Conservation (phyloP, 2,888 invertebrate species). For the Ommatoiulus sabulosus region DNA sequence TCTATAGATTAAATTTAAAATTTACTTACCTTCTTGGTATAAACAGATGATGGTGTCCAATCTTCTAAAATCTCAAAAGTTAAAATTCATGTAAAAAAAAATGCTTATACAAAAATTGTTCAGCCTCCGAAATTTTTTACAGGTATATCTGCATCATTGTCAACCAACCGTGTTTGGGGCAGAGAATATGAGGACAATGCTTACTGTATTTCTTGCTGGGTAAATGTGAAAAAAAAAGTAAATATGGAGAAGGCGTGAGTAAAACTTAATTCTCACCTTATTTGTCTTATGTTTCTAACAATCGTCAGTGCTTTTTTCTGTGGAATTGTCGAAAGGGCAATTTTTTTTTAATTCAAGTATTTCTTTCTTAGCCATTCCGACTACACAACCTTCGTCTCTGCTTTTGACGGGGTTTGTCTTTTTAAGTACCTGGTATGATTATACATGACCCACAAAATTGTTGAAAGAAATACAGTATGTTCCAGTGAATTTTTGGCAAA, state of each 20-base stretch:
- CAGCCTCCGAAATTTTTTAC: constrained; percentile 51
- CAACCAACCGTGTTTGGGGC: constrained; percentile 43
- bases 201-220: constrained; percentile 59
- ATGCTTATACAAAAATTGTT: background rate
- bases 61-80: background rate
- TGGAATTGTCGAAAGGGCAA: background rate
- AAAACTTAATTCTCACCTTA: constrained; percentile 50
- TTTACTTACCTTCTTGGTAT: background rate
- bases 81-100: background rate
- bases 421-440: constrained; percentile 45
- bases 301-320: background rate
- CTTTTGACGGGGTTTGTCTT: constrained; percentile 2
- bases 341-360: background rate
- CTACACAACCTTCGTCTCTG: background rate
- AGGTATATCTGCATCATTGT: constrained; percentile 46
- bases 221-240: constrained; percentile 49
- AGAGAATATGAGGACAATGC: constrained; percentile 34
- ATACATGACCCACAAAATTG: background rate
- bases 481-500: too few relatives aligned
- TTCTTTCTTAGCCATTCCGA: constrained; percentile 37
- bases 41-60: background rate
- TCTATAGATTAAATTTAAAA: background rate
- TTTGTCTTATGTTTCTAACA: background rate
- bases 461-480: background rate
- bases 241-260: constrained; percentile 56